Evolutionary conservation across 1,140 invertebrate species (phyloP), one percentile per base, ranked within the genome.

Genomic region (Bombus breviceps): DNA sequence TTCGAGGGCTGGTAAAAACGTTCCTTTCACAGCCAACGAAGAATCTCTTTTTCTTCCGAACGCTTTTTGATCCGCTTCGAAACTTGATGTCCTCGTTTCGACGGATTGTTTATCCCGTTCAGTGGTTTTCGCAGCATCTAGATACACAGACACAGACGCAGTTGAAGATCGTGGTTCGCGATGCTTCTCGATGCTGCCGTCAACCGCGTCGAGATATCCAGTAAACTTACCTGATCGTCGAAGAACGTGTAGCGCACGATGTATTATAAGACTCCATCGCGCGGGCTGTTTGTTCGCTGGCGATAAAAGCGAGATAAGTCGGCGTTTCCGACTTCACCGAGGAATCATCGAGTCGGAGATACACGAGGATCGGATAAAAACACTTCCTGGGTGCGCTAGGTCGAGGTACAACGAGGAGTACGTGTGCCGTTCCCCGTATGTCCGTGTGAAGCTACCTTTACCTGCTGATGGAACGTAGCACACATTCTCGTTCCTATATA

Each of bases 281-380:
- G 22, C n/a, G n/a, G 37, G 34, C 66, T 86, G 73, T 62, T 86
- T 69, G 75, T 69, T 88, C 57, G 72, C 25, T 28, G 34, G 66
- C 73, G 83, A 86, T 88, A 87, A 91, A 80, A 43, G 22, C 53
- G 53, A 89, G 84, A 89, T 88, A 83, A 89, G 62, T 82, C 59
- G 43, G 74, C 68, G 84, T 91, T 90, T 91, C 86, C 78, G 62
- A 83, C 76, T 88, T 71, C 78, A 68, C 64, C 34, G 37, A 8
- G 72, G 62, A 83, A 89, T 87, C 69, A 86, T 87, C 73, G 73
- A 39, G 28, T 79, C 69, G 10, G 71, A 85, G 87, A 90, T 88
- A 89, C 68, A 41, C 25, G 74, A 12, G 57, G 59, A 77, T 75
- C 85, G 73, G 83, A 88, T 91, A 90, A 85, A 85, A 88, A 85